A percentile compares a stretch with the other conserved stretches of the same genome.
These are phyloP conservation scores for Notoglanidium macrostoma DNA, from an alignment of 2,797 vertebrate species.

Conservation along the genomic window DNA sequence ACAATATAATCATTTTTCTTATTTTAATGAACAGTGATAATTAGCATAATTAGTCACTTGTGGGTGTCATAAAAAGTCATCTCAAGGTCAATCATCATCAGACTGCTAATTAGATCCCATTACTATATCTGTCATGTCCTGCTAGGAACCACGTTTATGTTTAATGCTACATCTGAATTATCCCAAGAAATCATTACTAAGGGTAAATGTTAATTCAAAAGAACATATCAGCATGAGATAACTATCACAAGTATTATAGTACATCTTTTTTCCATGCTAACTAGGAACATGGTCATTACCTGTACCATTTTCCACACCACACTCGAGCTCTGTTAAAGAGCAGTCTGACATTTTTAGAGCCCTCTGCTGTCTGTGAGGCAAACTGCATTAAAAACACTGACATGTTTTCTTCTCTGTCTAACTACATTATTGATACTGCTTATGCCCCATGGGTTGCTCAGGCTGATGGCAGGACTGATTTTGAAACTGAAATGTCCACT, in stretches of 20 bases:
- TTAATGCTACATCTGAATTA: conserved; percentile 8
- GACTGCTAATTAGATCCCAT: conserved; percentile 31
- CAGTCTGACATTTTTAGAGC: not conserved
- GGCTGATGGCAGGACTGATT: not conserved
- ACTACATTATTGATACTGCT: not conserved
- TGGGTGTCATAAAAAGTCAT: conserved; percentile 29
- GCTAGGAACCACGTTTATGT: not conserved
- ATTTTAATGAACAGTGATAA: conserved; percentile 16
- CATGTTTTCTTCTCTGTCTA: not conserved
- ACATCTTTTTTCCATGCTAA: not conserved
- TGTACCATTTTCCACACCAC: not conserved
- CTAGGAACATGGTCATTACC: not conserved
- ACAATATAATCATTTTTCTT: not conserved
- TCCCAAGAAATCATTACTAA: conserved; percentile 12
- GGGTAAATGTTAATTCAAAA: conserved; percentile 1
- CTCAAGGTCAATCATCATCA: conserved; percentile 34
- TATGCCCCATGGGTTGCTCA: not conserved
- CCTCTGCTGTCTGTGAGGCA: conserved; percentile 11
- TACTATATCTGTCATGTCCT: conserved; percentile 19
- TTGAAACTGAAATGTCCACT: not conserved
- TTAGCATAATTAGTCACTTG: conserved; percentile 38
- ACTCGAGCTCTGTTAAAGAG: not conserved
- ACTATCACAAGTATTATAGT: not conserved
- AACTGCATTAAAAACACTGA: not conserved
- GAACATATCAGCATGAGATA: not conserved